Conservation (phyloP, 1,140 invertebrate species). For the Meloidogyne floridensis region DNA sequence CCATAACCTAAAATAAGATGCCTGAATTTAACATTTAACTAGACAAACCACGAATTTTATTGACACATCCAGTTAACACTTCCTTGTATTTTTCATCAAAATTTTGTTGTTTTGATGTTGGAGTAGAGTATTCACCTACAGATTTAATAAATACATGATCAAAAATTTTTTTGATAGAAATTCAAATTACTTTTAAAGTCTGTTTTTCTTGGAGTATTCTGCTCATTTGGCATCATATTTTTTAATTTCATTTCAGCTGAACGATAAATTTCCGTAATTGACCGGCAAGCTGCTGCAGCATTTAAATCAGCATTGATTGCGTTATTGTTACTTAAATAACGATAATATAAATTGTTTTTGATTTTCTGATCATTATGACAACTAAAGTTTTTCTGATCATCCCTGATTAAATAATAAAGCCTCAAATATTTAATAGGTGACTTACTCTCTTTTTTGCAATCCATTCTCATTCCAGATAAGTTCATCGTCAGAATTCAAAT, state of each 20-base stretch:
- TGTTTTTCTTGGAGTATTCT: not conserved
- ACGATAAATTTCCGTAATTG: slow-evolving; percentile 54
- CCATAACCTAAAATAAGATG: slow-evolving; percentile 26
- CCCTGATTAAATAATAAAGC: no score
- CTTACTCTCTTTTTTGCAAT: not conserved
- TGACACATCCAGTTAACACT: slow-evolving; percentile 33
- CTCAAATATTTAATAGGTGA: not conserved
- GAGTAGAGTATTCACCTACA: slow-evolving; percentile 54
- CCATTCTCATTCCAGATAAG: not conserved
- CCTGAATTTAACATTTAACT: no score
- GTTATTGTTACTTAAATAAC: not conserved
- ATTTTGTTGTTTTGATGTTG: slow-evolving; percentile 22
- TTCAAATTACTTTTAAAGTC: slow-evolving; percentile 20
- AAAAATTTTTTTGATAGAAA: not conserved
- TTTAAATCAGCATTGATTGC: slow-evolving; percentile 12
- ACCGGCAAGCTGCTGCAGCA: slow-evolving; percentile 45
- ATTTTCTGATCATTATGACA: not conserved
- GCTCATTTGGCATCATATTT: slow-evolving; percentile 41
- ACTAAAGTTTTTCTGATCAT: no score
- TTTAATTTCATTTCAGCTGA: slow-evolving; percentile 53
- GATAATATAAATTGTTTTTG: not conserved
- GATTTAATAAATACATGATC: not conserved
- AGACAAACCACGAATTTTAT: slow-evolving; percentile 47
- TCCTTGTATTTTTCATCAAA: slow-evolving; percentile 28
- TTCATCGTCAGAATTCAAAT: not conserved